phyloP scores from a whole-genome alignment of 2,888 invertebrate genomes.

The Odontomyia ornata region DNA sequence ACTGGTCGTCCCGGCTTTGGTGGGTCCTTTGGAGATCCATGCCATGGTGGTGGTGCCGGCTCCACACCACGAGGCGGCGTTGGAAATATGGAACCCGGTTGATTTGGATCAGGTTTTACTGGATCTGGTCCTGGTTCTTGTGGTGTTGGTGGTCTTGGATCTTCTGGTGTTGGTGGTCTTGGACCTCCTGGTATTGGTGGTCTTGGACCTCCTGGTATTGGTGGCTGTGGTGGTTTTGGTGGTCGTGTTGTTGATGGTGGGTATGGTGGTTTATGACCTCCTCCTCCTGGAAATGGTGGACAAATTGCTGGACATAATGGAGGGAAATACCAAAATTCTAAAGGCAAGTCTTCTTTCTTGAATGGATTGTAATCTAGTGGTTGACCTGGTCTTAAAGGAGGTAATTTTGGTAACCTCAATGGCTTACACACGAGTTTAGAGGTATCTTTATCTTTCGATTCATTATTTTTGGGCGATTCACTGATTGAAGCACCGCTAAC shows the following conservation, averaged over 20 bases:
- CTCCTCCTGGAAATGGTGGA: not conserved
- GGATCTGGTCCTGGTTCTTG: not conserved
- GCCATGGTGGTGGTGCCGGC: not conserved
- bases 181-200: not conserved
- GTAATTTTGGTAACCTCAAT: not conserved
- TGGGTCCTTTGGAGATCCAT: not conserved
- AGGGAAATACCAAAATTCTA: constrained; percentile 1
- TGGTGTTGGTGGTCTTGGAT: not conserved
- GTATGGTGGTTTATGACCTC: not conserved
- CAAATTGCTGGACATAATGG: not conserved
- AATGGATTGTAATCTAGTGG: constrained; percentile 6
- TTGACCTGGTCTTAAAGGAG: constrained; percentile 10
- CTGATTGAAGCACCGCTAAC: no score
- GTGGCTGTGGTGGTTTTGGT: not conserved
- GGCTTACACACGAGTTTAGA: no score
- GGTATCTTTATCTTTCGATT: no score
- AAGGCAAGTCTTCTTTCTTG: not conserved
- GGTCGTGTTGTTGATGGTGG: not conserved
- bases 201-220: not conserved
- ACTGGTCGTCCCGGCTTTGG: no score
- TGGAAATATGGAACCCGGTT: no score
- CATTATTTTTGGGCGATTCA: no score
- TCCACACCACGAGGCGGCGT: not conserved
- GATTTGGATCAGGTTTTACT: no score
- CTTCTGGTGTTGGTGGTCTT: not conserved